These are phyloP conservation scores for Heterodera filipjevi DNA, from an alignment of 2,888 invertebrate species.

Conservation along the genomic window DNA sequence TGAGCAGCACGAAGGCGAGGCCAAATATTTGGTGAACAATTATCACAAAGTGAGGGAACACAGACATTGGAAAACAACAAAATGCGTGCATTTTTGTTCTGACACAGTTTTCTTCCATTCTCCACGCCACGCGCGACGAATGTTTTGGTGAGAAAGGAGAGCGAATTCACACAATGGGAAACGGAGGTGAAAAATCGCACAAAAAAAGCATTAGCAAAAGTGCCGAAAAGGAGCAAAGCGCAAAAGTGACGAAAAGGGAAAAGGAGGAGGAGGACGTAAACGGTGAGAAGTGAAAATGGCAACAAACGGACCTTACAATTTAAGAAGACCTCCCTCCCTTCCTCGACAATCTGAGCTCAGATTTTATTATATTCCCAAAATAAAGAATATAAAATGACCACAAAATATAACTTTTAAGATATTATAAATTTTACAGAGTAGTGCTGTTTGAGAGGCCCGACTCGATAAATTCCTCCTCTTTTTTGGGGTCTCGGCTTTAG, in stretches of 20 bases:
- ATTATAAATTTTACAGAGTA: too few species aligned
- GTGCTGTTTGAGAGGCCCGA: too few species aligned
- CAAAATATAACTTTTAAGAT: too few species aligned
- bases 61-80: not conserved
- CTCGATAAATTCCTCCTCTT: too few species aligned
- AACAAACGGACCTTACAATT: too few species aligned
- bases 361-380: too few species aligned
- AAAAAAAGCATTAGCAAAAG: not conserved
- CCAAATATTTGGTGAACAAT: slow-evolving; percentile 17
- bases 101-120: slow-evolving; percentile 8
- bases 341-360: too few species aligned
- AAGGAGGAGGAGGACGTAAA: too few species aligned
- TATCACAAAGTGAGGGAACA: slow-evolving; percentile 20
- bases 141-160: slow-evolving; percentile 30
- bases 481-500: too few species aligned
- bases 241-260: not conserved
- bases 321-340: too few species aligned
- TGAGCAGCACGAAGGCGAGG: slow-evolving; percentile 17
- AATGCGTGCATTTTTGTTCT: not conserved
- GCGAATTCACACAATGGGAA: not conserved
- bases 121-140: slow-evolving; percentile 23
- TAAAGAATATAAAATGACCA: too few species aligned
- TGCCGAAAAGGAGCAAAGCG: not conserved
- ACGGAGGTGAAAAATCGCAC: not conserved
- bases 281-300: too few species aligned